phyloP scores from a whole-genome alignment of 53 echinoderm and acorn worm genomes.

The Zoroaster sp. region DNA sequence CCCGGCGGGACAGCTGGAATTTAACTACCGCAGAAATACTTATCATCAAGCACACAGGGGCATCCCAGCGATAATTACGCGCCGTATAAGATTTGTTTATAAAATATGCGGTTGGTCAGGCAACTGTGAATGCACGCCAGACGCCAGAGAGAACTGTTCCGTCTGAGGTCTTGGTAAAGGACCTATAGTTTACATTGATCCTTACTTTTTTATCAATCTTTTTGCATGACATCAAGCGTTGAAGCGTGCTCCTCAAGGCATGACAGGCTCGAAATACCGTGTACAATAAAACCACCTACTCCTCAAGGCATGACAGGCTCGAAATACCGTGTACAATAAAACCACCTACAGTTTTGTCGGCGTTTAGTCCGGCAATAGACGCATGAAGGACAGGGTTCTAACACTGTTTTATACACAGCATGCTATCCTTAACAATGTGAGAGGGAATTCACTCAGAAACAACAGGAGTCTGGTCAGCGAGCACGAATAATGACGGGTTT shows the following conservation, averaged over 20 bases:
- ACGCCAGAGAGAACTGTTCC: neutral
- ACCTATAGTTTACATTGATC: neutral
- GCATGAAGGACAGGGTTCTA: neutral
- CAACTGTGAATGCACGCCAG: neutral
- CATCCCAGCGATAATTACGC: no score
- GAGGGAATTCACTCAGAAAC: conserved; percentile 14
- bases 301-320: no score
- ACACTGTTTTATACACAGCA: neutral
- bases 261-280: no score
- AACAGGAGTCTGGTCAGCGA: conserved; percentile 21
- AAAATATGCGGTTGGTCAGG: neutral
- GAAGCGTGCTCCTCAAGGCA: neutral
- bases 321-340: no score
- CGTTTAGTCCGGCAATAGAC: no score
- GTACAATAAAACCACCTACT: neutral
- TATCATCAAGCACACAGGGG: no score
- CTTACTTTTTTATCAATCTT: neutral
- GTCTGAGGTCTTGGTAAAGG: neutral
- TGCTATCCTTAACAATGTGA: neutral
- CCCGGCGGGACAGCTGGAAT: neutral
- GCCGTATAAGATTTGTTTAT: no score
- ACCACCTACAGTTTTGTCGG: no score
- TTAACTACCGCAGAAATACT: neutral
- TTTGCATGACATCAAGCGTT: neutral
- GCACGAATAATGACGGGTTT: neutral